Conservation (phyloP, 2,888 invertebrate genomes). For the Rambutsinella grinnellia region DNA sequence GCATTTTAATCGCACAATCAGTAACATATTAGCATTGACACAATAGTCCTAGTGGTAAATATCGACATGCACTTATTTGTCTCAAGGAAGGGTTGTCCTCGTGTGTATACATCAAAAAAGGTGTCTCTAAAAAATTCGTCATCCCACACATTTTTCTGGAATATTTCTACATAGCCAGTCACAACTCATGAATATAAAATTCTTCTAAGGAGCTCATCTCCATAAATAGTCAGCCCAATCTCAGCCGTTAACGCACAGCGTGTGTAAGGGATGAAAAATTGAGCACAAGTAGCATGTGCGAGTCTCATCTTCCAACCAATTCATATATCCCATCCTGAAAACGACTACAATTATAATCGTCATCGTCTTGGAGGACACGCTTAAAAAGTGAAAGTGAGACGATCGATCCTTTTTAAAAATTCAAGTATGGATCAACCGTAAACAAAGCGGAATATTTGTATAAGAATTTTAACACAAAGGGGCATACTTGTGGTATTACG, state of each 20-base stretch:
- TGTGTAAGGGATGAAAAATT: background rate
- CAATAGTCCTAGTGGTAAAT: background rate
- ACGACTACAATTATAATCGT: conserved; percentile 3
- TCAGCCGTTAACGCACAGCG: no score
- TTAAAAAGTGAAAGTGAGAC: conserved; percentile 46
- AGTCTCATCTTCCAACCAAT: background rate
- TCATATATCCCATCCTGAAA: background rate
- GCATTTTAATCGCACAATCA: background rate
- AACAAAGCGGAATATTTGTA: background rate
- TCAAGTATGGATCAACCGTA: conserved; percentile 29
- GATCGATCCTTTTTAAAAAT: conserved; percentile 50
- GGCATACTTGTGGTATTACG: no score
- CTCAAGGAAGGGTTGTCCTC: conserved; percentile 44
- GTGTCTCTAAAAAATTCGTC: conserved; percentile 13
- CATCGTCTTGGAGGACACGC: conserved; percentile 46
- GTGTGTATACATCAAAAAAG: conserved; percentile 31
- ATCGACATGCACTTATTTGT: conserved; percentile 17
- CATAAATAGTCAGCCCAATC: conserved; percentile 42
- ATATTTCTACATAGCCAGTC: background rate
- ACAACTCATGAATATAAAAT: conserved; percentile 16
- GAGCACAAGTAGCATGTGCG: background rate
- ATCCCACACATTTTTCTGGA: conserved; percentile 24
- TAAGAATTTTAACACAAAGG: no score
- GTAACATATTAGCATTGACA: background rate
- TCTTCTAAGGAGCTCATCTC: conserved; percentile 36